Percentiles rank a stretch among this genome's conserved stretches.
These are phyloP conservation scores for Temnothorax rugatulus DNA, from an alignment of 2,888 invertebrate genomes.

Conservation along the genomic window DNA sequence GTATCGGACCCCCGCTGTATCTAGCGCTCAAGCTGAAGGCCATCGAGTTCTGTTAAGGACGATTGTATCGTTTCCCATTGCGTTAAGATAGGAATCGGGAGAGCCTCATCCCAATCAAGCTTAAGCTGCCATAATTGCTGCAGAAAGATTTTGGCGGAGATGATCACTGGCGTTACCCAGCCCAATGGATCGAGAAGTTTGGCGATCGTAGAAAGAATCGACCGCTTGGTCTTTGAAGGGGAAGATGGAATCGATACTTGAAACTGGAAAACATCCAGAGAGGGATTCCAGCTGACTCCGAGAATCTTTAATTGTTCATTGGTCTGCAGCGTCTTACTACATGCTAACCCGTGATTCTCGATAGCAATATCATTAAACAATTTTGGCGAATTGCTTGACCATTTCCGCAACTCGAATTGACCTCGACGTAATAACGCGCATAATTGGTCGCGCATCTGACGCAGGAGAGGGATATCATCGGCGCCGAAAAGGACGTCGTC, in stretches of 20 bases:
- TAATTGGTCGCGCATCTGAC: not conserved
- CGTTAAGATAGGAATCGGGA: fast-evolving
- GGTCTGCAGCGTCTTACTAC: not conserved
- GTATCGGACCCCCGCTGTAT: not conserved
- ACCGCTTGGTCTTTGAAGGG: not conserved
- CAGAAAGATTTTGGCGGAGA: not conserved
- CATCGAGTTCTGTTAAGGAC: not conserved
- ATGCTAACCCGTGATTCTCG: not conserved
- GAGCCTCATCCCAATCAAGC: not conserved
- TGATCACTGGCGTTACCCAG: not conserved
- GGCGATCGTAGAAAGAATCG: not conserved
- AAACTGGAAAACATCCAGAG: not conserved
- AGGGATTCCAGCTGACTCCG: not conserved
- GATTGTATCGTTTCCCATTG: not conserved
- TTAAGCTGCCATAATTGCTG: not conserved
- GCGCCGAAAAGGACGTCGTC: not conserved
- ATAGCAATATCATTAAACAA: not conserved
- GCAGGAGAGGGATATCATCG: not conserved
- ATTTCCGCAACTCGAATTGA: not conserved
- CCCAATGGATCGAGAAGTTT: not conserved
- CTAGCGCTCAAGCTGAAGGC: not conserved
- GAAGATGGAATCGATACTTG: too few species aligned
- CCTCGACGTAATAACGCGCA: not conserved
- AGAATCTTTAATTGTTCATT: not conserved
- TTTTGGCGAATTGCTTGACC: not conserved